Conservation (phyloP, 2,888 invertebrate species). For the Pantelozetes paolii region DNA sequence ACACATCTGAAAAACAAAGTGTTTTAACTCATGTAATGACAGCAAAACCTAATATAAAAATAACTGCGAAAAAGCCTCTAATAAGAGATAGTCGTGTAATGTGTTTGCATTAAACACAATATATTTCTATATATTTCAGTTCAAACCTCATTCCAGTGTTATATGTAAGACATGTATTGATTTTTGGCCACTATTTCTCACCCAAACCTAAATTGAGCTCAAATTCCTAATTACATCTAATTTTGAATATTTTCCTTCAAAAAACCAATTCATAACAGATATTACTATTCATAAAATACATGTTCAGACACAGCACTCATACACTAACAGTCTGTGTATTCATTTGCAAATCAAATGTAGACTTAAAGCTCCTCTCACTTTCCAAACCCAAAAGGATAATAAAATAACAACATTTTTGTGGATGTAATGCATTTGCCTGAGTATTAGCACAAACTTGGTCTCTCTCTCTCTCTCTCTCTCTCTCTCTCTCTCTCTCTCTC, state of each 20-base stretch:
- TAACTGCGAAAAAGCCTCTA: not conserved
- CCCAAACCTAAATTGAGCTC: not conserved
- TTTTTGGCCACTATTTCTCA: not conserved
- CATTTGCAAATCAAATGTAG: constrained; percentile 12
- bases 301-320: not conserved
- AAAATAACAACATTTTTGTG: constrained; percentile 28
- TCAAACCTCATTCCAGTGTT: not conserved
- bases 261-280: not conserved
- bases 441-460: not conserved
- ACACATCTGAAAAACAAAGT: not conserved
- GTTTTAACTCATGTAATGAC: constrained; percentile 2
- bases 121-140: no score
- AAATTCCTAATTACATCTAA: constrained; percentile 20
- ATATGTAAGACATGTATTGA: constrained; percentile 1
- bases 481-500: not conserved
- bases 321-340: not conserved
- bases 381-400: constrained; percentile 3
- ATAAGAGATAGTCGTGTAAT: not conserved
- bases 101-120: not conserved
- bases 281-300: not conserved
- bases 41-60: not conserved
- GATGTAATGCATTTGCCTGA: constrained; percentile 15
- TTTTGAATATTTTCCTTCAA: not conserved
- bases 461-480: not conserved
- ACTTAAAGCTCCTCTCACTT: not conserved